Percentiles rank a stretch among this genome's conserved stretches.
Conservation (phyloP, 2,113 vertebrate species). For the Chaetodon trifascialis region DNA sequence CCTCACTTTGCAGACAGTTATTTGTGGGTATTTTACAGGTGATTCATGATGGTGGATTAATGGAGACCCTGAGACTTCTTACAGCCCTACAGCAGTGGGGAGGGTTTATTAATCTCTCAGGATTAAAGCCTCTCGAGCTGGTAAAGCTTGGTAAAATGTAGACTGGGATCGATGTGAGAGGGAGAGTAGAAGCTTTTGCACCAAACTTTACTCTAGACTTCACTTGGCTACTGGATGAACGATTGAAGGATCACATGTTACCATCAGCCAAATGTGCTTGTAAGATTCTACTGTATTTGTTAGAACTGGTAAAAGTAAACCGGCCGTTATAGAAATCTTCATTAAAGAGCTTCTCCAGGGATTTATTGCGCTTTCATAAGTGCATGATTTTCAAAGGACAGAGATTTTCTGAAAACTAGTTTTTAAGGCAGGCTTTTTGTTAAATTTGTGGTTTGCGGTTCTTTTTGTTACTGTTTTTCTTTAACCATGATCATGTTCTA, state of each 20-base stretch:
- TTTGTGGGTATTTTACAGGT: conserved; percentile 55
- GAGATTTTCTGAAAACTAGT: neutral
- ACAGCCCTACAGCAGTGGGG: conserved; percentile 22
- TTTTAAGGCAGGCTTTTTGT: neutral
- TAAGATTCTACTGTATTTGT: neutral
- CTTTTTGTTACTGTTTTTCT: neutral
- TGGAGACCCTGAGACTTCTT: conserved; percentile 38
- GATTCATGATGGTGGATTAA: conserved; percentile 55
- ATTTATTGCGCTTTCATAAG: neutral
- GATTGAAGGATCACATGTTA: neutral
- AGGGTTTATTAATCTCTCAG: conserved; percentile 51
- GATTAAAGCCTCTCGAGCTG: conserved; percentile 40
- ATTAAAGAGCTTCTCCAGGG: neutral
- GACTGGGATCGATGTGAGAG: conserved; percentile 1
- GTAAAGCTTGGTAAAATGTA: conserved; percentile 26
- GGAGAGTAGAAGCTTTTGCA: conserved; percentile 4
- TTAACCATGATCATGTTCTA: too few species aligned
- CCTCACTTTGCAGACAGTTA: conserved; percentile 23
- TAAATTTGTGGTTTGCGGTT: neutral
- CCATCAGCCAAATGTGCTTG: neutral
- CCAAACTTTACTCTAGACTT: neutral
- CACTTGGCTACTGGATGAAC: neutral
- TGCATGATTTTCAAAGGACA: neutral
- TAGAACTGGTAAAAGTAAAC: neutral
- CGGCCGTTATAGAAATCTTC: neutral